phyloP scores from a whole-genome alignment of 2,797 vertebrate genomes.

The Oreonectes daqikongensis region DNA sequence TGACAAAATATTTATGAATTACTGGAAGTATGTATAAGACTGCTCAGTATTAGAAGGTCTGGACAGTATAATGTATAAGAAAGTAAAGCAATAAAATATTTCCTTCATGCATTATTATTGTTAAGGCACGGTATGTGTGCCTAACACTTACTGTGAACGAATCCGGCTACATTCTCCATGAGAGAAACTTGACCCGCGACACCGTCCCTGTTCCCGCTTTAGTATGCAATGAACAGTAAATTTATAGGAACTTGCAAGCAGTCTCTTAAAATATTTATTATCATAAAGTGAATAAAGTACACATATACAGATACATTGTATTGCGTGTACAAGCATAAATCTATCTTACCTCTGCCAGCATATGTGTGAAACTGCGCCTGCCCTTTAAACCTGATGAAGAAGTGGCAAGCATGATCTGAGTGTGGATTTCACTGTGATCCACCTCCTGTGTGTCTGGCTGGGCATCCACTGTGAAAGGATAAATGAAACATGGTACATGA shows the following conservation, averaged over 20 bases:
- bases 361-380: conserved; percentile 80
- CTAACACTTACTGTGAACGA: conserved; percentile 84
- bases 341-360: conserved; percentile 77
- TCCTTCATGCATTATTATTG: neutral
- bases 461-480: conserved; percentile 76
- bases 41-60: neutral
- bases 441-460: conserved; percentile 87
- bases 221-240: conserved; percentile 26
- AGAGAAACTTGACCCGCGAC: conserved; percentile 86
- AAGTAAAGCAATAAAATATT: neutral
- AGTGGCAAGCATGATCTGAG: conserved; percentile 88
- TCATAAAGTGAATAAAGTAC: neutral
- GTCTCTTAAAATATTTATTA: neutral
- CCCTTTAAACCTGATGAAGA: conserved; percentile 73
- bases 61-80: neutral
- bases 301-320: neutral
- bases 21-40: conserved; percentile 26
- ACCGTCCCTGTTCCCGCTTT: conserved; percentile 87
- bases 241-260: neutral
- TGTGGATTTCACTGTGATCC: conserved; percentile 87
- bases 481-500: conserved; percentile 1
- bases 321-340: neutral
- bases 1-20: conserved; percentile 45
- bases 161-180: conserved; percentile 88
- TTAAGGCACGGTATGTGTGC: neutral